A percentile compares a stretch with the other conserved stretches of the same genome.
These are phyloP conservation scores for Podiceps cristatus DNA, from an alignment of 2,113 vertebrate genomes.

Conservation along the genomic window DNA sequence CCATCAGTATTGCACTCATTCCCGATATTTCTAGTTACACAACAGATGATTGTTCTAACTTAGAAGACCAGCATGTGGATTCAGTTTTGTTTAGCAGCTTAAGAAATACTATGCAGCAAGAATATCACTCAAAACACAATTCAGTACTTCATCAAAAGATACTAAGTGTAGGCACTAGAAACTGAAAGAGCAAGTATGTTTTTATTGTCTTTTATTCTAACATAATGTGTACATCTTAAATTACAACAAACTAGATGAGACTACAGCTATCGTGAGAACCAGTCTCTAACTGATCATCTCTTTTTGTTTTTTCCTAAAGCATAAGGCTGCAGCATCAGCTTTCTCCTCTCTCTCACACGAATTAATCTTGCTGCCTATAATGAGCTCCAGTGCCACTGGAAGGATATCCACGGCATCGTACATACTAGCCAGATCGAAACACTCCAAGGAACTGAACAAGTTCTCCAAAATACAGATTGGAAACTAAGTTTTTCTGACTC, in stretches of 20 bases:
- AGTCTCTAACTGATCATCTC: neutral
- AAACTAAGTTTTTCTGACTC: neutral
- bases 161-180: neutral
- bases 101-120: neutral
- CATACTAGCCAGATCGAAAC: neutral
- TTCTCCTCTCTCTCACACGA: neutral
- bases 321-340: neutral
- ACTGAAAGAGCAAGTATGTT: neutral
- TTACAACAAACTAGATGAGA: neutral
- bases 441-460: neutral
- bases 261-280: neutral
- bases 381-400: neutral
- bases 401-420: neutral
- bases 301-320: neutral
- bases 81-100: neutral
- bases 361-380: neutral
- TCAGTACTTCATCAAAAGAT: neutral
- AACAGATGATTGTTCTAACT: neutral
- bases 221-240: neutral
- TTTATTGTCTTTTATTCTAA: neutral
- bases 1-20: neutral
- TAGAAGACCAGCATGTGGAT: neutral
- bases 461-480: neutral
- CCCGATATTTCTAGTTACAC: neutral
- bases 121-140: neutral